Conservation (phyloP, 1,140 invertebrate species). For the Pinna nobilis region DNA sequence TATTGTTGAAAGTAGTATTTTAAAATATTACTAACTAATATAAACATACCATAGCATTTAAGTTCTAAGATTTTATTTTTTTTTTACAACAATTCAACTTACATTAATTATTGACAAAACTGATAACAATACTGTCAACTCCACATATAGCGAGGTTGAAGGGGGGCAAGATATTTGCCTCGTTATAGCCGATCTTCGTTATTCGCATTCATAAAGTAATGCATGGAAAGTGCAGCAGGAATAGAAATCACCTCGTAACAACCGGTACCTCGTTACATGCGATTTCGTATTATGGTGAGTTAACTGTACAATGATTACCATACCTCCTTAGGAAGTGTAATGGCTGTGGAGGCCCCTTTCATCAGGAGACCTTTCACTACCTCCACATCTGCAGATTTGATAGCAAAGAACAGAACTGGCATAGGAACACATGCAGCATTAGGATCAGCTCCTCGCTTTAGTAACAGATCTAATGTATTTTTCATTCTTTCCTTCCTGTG, state of each 20-base stretch:
- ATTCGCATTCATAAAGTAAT: not conserved
- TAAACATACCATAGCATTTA: too few relatives aligned
- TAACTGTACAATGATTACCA: not conserved
- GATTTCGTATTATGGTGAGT: not conserved
- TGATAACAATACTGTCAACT: too few relatives aligned
- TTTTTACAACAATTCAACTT: too few relatives aligned
- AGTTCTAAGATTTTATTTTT: too few relatives aligned
- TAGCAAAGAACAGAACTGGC: conserved; percentile 74
- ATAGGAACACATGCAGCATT: conserved; percentile 72
- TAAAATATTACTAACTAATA: too few relatives aligned
- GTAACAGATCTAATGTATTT: conserved; percentile 66
- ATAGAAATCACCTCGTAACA: not conserved
- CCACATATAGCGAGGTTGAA: too few relatives aligned
- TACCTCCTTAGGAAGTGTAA: conserved; percentile 69
- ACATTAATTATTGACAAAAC: too few relatives aligned
- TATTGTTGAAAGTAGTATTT: too few relatives aligned
- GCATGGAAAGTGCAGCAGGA: not conserved
- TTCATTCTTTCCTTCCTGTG: conserved; percentile 66
- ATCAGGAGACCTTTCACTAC: conserved; percentile 68
- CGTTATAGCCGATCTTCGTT: too few relatives aligned
- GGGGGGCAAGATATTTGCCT: too few relatives aligned
- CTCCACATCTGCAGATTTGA: conserved; percentile 73
- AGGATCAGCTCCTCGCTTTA: conserved; percentile 72
- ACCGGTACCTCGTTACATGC: too few relatives aligned
- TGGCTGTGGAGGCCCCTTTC: conserved; percentile 67